Percentiles rank a stretch among this genome's conserved stretches.
phyloP scores from a whole-genome alignment of 2,888 invertebrate genomes.

The Adelphocoris suturalis region DNA sequence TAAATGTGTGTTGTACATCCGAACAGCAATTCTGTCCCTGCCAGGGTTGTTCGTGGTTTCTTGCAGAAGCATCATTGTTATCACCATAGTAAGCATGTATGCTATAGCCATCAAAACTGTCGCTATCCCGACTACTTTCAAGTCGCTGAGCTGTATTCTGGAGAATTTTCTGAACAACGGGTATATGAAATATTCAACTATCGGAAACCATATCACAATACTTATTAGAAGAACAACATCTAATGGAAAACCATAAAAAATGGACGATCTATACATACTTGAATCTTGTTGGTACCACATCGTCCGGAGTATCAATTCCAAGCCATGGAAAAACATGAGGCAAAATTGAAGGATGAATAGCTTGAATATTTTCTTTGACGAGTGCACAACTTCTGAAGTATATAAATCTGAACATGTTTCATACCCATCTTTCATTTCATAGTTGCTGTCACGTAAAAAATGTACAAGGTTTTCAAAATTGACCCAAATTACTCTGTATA shows the following conservation, averaged over 20 bases:
- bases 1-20: neutral
- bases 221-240: neutral
- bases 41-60: neutral
- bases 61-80: neutral
- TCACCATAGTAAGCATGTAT: neutral
- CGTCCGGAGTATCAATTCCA: conserved; percentile 29
- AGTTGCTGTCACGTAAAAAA: neutral
- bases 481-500: neutral
- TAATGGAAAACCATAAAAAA: neutral
- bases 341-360: neutral
- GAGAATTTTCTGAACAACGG: neutral
- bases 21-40: neutral
- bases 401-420: neutral
- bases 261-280: neutral
- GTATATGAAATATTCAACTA: conserved; percentile 2
- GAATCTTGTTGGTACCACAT: conserved; percentile 34
- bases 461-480: neutral
- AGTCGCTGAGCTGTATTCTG: neutral
- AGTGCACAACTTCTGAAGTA: neutral
- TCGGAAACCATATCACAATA: neutral
- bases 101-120: neutral
- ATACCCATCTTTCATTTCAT: neutral
- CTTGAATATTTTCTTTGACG: conserved; percentile 12
- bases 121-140: neutral
- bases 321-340: conserved; percentile 37